Percentiles rank a stretch among this genome's conserved stretches.
Evolutionary conservation across 2,888 invertebrate species (phyloP).

Genomic region (Mimas tiliae): DNA sequence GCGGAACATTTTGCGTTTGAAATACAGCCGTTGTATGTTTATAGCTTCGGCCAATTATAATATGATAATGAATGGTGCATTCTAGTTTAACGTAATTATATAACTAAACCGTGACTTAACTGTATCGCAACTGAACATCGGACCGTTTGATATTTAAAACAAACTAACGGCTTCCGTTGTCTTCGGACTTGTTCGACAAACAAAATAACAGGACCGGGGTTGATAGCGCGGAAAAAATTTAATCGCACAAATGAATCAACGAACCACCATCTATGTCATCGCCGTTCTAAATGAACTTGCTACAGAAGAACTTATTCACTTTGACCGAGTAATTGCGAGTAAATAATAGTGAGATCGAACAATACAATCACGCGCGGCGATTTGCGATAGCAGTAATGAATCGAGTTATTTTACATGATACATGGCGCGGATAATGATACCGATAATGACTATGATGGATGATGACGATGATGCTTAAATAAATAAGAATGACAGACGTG

Average conservation of each 20-base stretch:
- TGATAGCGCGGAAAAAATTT: constrained; percentile 34
- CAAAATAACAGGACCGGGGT: constrained; percentile 39
- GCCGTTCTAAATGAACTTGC: constrained; percentile 31
- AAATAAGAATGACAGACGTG: constrained; percentile 44
- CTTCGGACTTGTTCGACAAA: constrained; percentile 40
- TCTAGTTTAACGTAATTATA: constrained; percentile 24
- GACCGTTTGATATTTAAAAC: constrained; percentile 25
- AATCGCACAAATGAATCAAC: constrained; percentile 32
- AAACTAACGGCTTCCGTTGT: constrained; percentile 24
- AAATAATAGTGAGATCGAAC: constrained; percentile 46
- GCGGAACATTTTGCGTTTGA: background rate
- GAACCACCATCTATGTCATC: constrained; percentile 18
- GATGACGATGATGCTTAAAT: constrained; percentile 43
- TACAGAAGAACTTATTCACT: constrained; percentile 40
- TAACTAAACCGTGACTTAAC: constrained; percentile 25
- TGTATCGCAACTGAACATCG: constrained; percentile 20
- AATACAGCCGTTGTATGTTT: constrained; percentile 12
- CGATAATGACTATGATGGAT: constrained; percentile 43
- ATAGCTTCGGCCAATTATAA: constrained; percentile 12
- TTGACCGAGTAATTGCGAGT: constrained; percentile 46
- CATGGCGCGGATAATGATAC: constrained; percentile 50
- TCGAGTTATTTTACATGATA: constrained; percentile 41
- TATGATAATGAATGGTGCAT: constrained; percentile 24
- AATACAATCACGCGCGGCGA: constrained; percentile 37
- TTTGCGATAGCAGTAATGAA: constrained; percentile 47